Evolutionary conservation across 1,140 invertebrate genomes (phyloP).

Genomic region (Drusus annulatus): DNA sequence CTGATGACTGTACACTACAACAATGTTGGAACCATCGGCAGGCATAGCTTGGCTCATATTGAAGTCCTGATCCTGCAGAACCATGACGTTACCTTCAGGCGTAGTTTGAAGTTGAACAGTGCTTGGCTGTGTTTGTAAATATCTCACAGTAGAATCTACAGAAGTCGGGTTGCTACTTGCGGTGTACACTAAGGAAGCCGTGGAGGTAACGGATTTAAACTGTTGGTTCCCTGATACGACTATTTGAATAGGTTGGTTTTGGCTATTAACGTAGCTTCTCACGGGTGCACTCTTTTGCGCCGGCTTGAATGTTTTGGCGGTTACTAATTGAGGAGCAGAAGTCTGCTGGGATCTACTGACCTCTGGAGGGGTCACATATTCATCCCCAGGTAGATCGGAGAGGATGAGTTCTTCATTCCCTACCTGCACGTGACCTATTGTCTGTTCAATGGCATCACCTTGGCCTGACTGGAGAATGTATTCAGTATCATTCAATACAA

Average conservation of each 20-base stretch:
- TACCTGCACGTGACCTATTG: slow-evolving; percentile 57
- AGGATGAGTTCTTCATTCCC: slow-evolving; percentile 44
- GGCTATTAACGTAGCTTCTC: slow-evolving; percentile 30
- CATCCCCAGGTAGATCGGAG: slow-evolving; percentile 38
- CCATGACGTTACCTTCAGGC: slow-evolving; percentile 60
- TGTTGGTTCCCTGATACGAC: slow-evolving; percentile 70
- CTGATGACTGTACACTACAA: slow-evolving; percentile 75
- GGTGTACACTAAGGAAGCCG: slow-evolving; percentile 63
- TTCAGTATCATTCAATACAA: slow-evolving; percentile 72
- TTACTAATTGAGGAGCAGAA: slow-evolving; percentile 40
- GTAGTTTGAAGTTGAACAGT: slow-evolving; percentile 25
- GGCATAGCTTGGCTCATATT: slow-evolving; percentile 66
- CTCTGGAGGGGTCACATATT: slow-evolving; percentile 28
- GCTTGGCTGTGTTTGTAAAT: slow-evolving; percentile 9
- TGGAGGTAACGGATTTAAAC: slow-evolving; percentile 66
- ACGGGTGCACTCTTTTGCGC: slow-evolving; percentile 12
- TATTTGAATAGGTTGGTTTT: slow-evolving; percentile 68
- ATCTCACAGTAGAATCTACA: slow-evolving; percentile 7
- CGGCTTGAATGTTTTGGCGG: slow-evolving; percentile 9
- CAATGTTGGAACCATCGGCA: slow-evolving; percentile 73
- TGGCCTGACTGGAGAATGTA: slow-evolving; percentile 66
- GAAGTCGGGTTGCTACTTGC: slow-evolving; percentile 37
- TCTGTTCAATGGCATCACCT: slow-evolving; percentile 60
- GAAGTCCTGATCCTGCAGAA: slow-evolving; percentile 68
- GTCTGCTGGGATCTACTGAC: slow-evolving; percentile 11